phyloP scores from a whole-genome alignment of 2,113 vertebrate species.

The Scalopus aquaticus region DNA sequence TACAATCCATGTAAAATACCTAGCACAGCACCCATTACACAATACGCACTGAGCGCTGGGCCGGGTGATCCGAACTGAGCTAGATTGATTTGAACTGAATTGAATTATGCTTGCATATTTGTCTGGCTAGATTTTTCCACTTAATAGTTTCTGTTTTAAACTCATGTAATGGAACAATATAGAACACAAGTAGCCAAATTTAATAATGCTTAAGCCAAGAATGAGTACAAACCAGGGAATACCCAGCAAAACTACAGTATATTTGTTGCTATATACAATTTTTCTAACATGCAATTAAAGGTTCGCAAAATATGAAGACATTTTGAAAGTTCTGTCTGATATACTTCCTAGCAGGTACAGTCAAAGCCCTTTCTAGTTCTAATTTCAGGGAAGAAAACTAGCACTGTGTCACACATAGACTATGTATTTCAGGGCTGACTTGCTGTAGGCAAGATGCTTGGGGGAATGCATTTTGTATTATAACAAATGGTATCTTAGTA shows the following conservation, averaged over 20 bases:
- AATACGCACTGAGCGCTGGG: neutral
- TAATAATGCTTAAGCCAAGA: slow-evolving; percentile 31
- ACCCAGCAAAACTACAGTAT: neutral
- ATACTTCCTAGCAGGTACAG: neutral
- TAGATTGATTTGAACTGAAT: neutral
- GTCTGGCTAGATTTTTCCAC: slow-evolving; percentile 31
- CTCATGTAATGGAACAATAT: neutral
- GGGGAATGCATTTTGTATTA: neutral
- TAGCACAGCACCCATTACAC: neutral
- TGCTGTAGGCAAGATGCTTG: neutral
- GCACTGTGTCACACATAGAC: neutral
- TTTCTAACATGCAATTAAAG: slow-evolving; percentile 24
- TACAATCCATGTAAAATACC: neutral
- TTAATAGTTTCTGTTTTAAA: slow-evolving; percentile 52
- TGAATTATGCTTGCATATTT: slow-evolving; percentile 50
- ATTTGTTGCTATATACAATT: neutral
- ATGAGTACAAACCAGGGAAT: slow-evolving; percentile 4
- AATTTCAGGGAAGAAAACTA: neutral
- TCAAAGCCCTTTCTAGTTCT: neutral
- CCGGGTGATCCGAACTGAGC: neutral
- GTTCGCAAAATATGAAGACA: neutral
- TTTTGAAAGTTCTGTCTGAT: neutral
- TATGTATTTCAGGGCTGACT: neutral
- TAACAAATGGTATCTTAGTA: neutral
- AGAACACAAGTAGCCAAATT: neutral